Conservation (phyloP, 2,113 vertebrate species). For the Serilophus lunatus region DNA sequence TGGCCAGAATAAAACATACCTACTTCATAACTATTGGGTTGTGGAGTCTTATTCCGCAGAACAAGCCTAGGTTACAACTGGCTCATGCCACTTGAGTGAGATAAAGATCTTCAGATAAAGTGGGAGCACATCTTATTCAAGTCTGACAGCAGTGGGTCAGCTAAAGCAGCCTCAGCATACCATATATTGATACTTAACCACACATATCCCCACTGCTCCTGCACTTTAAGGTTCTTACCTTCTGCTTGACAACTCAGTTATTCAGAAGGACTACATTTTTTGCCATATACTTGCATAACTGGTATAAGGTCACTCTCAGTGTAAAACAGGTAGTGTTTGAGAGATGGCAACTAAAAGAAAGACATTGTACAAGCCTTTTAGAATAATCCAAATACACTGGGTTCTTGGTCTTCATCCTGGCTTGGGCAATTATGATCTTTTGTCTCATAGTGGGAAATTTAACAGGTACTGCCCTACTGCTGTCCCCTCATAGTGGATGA, state of each 20-base stretch:
- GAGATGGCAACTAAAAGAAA: conserved; percentile 57
- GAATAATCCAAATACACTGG: neutral
- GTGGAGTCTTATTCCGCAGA: too few species aligned
- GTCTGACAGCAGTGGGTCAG: neutral
- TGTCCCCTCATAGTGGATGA: neutral
- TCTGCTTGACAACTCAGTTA: conserved; percentile 69
- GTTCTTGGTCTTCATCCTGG: neutral
- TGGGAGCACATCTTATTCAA: neutral
- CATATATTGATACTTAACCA: fast-evolving
- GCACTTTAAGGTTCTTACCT: conserved; percentile 62
- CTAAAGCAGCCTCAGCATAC: neutral
- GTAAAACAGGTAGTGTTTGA: conserved; percentile 79
- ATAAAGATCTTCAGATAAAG: neutral
- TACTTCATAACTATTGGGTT: too few species aligned
- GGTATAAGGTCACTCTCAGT: conserved; percentile 72
- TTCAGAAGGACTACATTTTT: conserved; percentile 85
- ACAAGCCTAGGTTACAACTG: neutral
- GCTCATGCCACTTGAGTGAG: neutral
- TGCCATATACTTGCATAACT: conserved; percentile 82
- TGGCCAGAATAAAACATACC: too few species aligned
- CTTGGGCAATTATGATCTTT: neutral
- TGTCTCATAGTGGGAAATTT: neutral
- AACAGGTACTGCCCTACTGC: neutral
- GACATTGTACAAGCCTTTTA: neutral
- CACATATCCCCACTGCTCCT: fast-evolving